phyloP scores from a whole-genome alignment of 2,888 invertebrate species.

The Pocota personata region DNA sequence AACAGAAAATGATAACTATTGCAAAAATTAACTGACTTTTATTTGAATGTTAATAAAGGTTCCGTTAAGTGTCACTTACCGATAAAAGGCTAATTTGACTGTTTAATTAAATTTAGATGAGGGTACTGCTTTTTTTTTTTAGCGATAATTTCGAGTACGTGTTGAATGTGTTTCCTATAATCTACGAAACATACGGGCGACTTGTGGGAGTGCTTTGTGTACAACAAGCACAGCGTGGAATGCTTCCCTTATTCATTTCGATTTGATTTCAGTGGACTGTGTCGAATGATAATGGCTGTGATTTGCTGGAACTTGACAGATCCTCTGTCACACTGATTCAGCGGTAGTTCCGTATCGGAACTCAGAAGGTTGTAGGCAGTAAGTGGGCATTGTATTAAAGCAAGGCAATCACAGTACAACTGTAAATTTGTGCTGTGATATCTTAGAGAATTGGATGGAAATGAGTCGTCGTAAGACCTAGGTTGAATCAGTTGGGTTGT shows the following conservation, averaged over 20 bases:
- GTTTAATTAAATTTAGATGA: slow-evolving; percentile 41
- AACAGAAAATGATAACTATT: slow-evolving; percentile 1
- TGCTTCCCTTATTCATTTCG: neutral
- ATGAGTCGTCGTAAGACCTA: too few relatives aligned
- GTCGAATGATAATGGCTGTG: neutral
- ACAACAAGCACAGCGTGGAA: neutral
- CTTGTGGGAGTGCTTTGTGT: neutral
- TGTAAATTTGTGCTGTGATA: too few relatives aligned
- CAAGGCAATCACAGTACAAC: too few relatives aligned
- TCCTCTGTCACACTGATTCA: neutral
- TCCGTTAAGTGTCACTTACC: neutral
- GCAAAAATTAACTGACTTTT: slow-evolving; percentile 33
- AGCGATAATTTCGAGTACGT: slow-evolving; percentile 21
- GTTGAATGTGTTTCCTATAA: slow-evolving; percentile 7
- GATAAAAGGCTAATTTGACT: slow-evolving; percentile 46
- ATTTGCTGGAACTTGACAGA: neutral
- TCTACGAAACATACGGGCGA: slow-evolving; percentile 14
- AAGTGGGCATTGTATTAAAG: neutral
- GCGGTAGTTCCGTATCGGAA: neutral
- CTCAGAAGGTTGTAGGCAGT: neutral
- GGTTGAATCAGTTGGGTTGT: too few relatives aligned
- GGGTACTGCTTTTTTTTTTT: slow-evolving; percentile 32
- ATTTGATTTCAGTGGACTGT: neutral
- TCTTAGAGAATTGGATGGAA: too few relatives aligned
- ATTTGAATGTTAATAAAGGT: slow-evolving; percentile 35